Evolutionary conservation across 1,140 invertebrate species (phyloP).

Genomic region (Meteorus sp.): DNA sequence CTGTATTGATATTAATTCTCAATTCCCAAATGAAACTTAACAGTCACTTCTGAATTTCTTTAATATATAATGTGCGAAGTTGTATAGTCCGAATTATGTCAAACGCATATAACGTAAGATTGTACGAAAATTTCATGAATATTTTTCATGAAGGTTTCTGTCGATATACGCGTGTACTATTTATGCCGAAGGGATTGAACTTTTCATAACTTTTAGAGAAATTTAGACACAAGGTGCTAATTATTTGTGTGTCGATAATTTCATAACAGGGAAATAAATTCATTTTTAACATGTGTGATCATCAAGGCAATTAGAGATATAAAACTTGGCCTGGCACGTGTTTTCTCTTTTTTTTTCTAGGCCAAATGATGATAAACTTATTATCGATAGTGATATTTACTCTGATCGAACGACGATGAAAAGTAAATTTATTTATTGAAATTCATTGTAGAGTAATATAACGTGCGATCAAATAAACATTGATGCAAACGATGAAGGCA

Average conservation of each 20-base stretch:
- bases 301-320: neutral
- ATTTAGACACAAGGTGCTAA: conserved; percentile 39
- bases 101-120: no score
- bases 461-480: conserved; percentile 52
- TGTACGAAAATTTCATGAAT: no score
- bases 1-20: no score
- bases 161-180: no score
- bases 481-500: conserved; percentile 45
- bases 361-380: neutral
- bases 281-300: conserved; percentile 35
- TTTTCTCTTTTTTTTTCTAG: neutral
- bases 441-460: conserved; percentile 55
- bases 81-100: no score
- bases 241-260: conserved; percentile 13
- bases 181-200: no score
- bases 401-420: neutral
- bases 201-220: no score
- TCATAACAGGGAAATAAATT: conserved; percentile 36
- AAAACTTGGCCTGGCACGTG: conserved; percentile 13
- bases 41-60: no score
- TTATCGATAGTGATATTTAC: neutral
- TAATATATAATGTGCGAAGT: no score
- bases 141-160: no score
- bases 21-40: no score
- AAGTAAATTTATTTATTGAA: conserved; percentile 34